phyloP scores from a whole-genome alignment of 2,113 vertebrate genomes.

The Poeciliopsis prolifica region DNA sequence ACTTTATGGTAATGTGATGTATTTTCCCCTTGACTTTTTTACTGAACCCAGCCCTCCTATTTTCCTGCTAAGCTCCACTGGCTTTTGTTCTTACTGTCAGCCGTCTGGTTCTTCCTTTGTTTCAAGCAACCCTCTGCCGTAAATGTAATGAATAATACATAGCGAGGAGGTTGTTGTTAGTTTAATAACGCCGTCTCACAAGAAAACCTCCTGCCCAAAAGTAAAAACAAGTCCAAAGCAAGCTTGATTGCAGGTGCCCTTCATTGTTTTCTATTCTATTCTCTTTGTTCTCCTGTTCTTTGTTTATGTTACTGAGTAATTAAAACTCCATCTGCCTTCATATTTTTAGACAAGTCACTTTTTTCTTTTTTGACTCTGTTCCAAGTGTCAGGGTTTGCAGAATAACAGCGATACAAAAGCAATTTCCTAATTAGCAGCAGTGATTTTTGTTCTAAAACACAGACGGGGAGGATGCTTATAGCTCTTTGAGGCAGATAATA shows the following conservation, averaged over 20 bases:
- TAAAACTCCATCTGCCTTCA: neutral
- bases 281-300: neutral
- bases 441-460: too few species aligned
- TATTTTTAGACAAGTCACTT: neutral
- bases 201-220: neutral
- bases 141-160: neutral
- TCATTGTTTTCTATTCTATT: neutral
- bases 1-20: neutral
- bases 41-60: neutral
- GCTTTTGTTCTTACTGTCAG: constrained; percentile 3
- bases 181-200: neutral
- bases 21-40: neutral
- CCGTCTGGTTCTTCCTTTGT: constrained; percentile 1
- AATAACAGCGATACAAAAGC: too few species aligned
- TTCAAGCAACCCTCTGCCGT: neutral
- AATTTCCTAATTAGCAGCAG: too few species aligned
- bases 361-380: too few species aligned
- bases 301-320: neutral
- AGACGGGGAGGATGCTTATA: too few species aligned
- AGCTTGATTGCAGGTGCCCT: neutral
- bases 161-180: neutral
- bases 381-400: too few species aligned
- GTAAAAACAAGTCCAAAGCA: neutral
- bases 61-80: neutral
- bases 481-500: too few species aligned